These are phyloP conservation scores for Heliconius cydno DNA, from an alignment of 2,888 invertebrate genomes.

Conservation along the genomic window DNA sequence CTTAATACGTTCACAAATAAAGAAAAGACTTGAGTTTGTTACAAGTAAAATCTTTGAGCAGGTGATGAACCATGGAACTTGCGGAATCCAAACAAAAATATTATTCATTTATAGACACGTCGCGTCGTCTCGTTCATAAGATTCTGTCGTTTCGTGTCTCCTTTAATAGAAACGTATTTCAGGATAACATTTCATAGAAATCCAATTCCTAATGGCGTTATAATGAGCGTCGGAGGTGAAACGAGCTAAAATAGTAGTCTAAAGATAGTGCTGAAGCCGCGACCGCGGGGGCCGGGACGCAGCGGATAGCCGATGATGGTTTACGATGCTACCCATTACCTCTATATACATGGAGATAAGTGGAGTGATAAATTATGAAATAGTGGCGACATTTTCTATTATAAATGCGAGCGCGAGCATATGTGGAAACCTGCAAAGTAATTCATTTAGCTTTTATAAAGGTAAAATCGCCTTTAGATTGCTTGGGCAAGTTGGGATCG, in stretches of 20 bases:
- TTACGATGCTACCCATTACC: slow-evolving; percentile 28
- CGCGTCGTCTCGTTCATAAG: not conserved
- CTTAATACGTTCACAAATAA: not conserved
- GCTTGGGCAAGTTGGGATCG: not conserved
- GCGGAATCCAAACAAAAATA: not conserved
- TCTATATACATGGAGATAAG: not conserved
- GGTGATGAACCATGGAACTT: not conserved
- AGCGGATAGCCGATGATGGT: slow-evolving; percentile 13
- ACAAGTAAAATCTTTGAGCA: not conserved
- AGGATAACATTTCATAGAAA: slow-evolving; percentile 42
- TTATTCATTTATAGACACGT: slow-evolving; percentile 3
- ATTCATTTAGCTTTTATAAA: not conserved
- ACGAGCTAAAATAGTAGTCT: slow-evolving; percentile 39
- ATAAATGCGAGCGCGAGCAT: not conserved
- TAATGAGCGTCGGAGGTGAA: slow-evolving; percentile 43
- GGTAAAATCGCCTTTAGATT: not conserved
- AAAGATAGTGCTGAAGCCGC: slow-evolving; percentile 31
- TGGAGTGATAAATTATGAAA: not conserved
- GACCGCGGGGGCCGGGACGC: not conserved
- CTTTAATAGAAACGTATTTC: slow-evolving; percentile 21
- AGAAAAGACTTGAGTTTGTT: not conserved
- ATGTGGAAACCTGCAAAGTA: not conserved
- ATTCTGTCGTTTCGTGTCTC: not conserved
- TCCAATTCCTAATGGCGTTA: slow-evolving; percentile 43
- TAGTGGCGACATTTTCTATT: not conserved